Conservation (phyloP, 1,140 invertebrate species). For the Drosophila trapezifrons region DNA sequence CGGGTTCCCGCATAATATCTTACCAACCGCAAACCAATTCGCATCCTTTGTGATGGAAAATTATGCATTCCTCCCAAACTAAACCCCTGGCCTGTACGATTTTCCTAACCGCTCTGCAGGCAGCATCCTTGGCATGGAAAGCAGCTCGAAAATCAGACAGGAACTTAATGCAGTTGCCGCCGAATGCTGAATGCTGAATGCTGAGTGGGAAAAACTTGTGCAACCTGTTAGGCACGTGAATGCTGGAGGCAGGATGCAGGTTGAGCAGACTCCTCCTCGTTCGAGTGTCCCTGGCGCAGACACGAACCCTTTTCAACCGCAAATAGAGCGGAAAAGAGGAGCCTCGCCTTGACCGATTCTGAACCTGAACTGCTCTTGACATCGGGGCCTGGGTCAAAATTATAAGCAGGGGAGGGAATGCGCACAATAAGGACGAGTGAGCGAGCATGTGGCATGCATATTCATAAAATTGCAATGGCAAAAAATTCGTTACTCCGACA, state of each 20-base stretch:
- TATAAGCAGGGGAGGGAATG: slow-evolving; percentile 20
- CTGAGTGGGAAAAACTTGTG: slow-evolving; percentile 37
- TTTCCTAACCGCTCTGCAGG: slow-evolving; percentile 6
- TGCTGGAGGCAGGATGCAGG: slow-evolving; percentile 16
- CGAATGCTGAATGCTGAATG: not conserved
- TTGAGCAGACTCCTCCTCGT: slow-evolving; percentile 11
- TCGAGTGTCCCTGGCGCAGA: slow-evolving; percentile 34
- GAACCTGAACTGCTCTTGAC: slow-evolving; percentile 61
- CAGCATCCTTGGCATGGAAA: slow-evolving; percentile 27
- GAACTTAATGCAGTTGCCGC: slow-evolving; percentile 24
- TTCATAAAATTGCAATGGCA: slow-evolving; percentile 64
- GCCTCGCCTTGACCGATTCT: slow-evolving; percentile 63
- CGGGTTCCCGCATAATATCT: slow-evolving; percentile 28
- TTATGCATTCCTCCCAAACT: slow-evolving; percentile 47
- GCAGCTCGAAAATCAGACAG: slow-evolving; percentile 24
- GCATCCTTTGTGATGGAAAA: slow-evolving; percentile 38
- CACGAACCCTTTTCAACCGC: slow-evolving; percentile 41
- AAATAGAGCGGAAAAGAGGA: slow-evolving; percentile 39
- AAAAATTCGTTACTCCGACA: slow-evolving; percentile 32
- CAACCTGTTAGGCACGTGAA: slow-evolving; percentile 59
- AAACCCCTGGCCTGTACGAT: slow-evolving; percentile 5
- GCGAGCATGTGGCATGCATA: slow-evolving; percentile 61
- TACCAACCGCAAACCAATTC: slow-evolving; percentile 28
- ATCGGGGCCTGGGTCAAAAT: slow-evolving; percentile 46
- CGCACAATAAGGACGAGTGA: not conserved